These are phyloP conservation scores for Aix galericulata DNA, from an alignment of 2,113 vertebrate genomes.

Conservation along the genomic window DNA sequence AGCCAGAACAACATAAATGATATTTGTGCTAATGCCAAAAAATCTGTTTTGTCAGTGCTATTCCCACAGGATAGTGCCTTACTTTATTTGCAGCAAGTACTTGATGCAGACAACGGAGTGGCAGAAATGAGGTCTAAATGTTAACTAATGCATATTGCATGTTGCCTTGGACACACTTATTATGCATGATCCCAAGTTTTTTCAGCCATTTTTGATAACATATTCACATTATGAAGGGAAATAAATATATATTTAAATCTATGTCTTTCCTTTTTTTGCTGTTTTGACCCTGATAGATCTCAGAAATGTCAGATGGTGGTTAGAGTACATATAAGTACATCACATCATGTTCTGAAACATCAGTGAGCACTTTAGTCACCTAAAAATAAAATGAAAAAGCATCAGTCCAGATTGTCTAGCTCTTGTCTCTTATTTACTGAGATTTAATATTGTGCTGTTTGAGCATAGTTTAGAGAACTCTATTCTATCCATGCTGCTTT, in stretches of 20 bases:
- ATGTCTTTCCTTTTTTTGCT: not conserved
- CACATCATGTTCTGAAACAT: not conserved
- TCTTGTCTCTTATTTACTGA: not conserved
- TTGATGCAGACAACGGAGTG: not conserved
- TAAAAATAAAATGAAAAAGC: slow-evolving; percentile 33
- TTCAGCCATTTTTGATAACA: not conserved
- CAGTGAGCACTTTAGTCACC: not conserved
- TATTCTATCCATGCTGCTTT: not conserved
- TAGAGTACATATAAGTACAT: not conserved
- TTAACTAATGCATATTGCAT: not conserved
- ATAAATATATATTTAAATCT: not conserved
- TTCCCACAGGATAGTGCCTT: not conserved
- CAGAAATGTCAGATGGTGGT: not conserved
- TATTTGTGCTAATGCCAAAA: not conserved
- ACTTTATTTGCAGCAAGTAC: not conserved
- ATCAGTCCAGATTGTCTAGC: not conserved
- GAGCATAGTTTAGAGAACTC: not conserved
- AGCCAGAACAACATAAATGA: not conserved
- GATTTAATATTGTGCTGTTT: not conserved
- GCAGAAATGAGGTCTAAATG: not conserved
- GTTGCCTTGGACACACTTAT: not conserved
- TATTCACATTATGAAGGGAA: not conserved
- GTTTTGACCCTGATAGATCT: not conserved
- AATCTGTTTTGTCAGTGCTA: not conserved
- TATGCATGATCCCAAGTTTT: not conserved